Conservation (phyloP, 2,113 vertebrate genomes). For the Onychostruthus taczanowskii region DNA sequence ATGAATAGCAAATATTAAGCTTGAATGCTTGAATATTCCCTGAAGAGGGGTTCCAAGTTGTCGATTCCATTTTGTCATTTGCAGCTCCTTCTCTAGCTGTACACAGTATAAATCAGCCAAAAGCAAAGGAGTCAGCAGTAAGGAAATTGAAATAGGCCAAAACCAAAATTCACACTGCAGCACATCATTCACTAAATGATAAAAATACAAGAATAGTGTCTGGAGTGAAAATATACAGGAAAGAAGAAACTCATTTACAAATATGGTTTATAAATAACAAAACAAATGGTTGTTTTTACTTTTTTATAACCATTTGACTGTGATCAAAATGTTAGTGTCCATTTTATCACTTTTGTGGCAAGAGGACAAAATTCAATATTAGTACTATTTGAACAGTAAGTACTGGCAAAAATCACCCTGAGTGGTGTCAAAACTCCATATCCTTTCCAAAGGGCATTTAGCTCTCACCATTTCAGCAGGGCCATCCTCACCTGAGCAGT, state of each 20-base stretch:
- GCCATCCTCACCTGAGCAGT: background rate
- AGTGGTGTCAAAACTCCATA: background rate
- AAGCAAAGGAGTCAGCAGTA: background rate
- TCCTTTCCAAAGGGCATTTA: background rate
- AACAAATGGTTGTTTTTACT: background rate
- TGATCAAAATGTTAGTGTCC: background rate
- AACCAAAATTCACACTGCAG: background rate
- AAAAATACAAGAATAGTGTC: background rate
- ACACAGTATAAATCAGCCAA: background rate
- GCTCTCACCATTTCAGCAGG: background rate
- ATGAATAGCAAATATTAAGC: slow-evolving; percentile 21
- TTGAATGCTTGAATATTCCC: background rate
- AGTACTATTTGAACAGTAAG: background rate
- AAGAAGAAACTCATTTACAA: background rate
- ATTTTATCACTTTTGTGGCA: background rate
- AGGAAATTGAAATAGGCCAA: background rate
- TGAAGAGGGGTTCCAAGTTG: slow-evolving; percentile 13
- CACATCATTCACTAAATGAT: background rate
- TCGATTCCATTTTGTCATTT: slow-evolving; percentile 24
- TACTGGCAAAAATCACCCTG: background rate
- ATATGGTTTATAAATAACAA: background rate
- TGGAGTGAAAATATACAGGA: background rate
- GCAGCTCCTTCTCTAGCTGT: background rate
- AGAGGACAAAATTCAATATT: background rate
- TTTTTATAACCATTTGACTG: background rate